These are phyloP conservation scores for Nematopogon swammerdamellus DNA, from an alignment of 2,888 invertebrate species.

Conservation along the genomic window DNA sequence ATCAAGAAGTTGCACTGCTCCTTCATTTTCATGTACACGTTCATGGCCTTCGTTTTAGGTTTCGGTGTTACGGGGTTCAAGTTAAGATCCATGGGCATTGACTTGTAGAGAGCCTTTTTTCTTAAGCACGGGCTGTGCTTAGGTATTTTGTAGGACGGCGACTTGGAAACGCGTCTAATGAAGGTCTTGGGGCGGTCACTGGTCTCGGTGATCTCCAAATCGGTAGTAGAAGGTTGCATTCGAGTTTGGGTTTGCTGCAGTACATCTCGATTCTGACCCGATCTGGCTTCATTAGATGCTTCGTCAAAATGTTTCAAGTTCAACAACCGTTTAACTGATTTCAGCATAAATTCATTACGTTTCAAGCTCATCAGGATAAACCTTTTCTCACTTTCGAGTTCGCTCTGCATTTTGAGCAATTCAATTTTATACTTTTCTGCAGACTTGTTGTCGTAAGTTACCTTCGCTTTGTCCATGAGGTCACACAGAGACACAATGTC, in stretches of 20 bases:
- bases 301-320: neutral
- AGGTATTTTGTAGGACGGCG: slow-evolving; percentile 39
- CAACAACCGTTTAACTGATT: neutral
- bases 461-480: slow-evolving; percentile 30
- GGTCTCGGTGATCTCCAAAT: too few species aligned
- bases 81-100: slow-evolving; percentile 29
- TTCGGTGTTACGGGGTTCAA: slow-evolving; percentile 18
- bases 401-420: neutral
- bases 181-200: neutral
- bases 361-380: neutral
- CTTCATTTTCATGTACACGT: slow-evolving; percentile 41
- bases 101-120: slow-evolving; percentile 31
- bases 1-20: slow-evolving; percentile 35
- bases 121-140: slow-evolving; percentile 29
- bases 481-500: slow-evolving; percentile 37
- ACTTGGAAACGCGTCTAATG: slow-evolving; percentile 15
- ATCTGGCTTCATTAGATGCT: neutral
- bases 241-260: too few species aligned
- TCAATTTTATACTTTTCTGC: neutral
- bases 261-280: neutral
- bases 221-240: too few species aligned
- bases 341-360: neutral
- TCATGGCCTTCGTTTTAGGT: slow-evolving; percentile 22
- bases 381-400: neutral
- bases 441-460: slow-evolving; percentile 18